Evolutionary conservation across 2,888 invertebrate genomes (phyloP).

Genomic region (Scaptomyza cyrtandrae): DNA sequence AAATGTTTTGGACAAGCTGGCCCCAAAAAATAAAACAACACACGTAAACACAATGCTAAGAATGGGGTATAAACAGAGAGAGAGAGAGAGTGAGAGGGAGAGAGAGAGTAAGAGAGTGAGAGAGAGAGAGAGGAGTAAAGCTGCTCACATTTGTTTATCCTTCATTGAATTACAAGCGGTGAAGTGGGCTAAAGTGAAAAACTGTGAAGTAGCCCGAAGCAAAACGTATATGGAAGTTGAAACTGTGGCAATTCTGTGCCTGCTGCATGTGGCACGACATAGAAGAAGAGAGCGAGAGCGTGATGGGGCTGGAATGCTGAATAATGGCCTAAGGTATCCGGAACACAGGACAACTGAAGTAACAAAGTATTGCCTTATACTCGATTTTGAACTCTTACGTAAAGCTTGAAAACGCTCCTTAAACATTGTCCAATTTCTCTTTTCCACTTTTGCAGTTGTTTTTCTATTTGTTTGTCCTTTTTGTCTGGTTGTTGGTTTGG

Average conservation of each 20-base stretch:
- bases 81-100: background rate
- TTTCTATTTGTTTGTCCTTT: background rate
- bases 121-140: background rate
- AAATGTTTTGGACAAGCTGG: conserved; percentile 39
- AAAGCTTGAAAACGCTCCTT: conserved; percentile 4
- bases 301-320: background rate
- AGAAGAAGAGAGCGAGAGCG: background rate
- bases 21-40: conserved; percentile 2
- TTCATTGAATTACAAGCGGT: conserved; percentile 49
- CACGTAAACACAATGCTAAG: conserved; percentile 31
- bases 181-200: conserved; percentile 19
- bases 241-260: conserved; percentile 6
- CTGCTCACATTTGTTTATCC: conserved; percentile 23
- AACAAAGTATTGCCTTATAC: background rate
- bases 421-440: conserved; percentile 1
- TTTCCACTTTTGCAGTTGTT: background rate
- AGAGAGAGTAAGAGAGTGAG: background rate
- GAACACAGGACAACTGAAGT: background rate
- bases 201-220: conserved; percentile 44
- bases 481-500: conserved; percentile 1
- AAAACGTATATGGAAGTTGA: conserved; percentile 24
- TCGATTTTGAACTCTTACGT: conserved; percentile 5
- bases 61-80: background rate
- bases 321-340: background rate
- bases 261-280: conserved; percentile 15